These are phyloP conservation scores for Romanogobio albipinnatus DNA, from an alignment of 2,113 vertebrate species.

Conservation along the genomic window DNA sequence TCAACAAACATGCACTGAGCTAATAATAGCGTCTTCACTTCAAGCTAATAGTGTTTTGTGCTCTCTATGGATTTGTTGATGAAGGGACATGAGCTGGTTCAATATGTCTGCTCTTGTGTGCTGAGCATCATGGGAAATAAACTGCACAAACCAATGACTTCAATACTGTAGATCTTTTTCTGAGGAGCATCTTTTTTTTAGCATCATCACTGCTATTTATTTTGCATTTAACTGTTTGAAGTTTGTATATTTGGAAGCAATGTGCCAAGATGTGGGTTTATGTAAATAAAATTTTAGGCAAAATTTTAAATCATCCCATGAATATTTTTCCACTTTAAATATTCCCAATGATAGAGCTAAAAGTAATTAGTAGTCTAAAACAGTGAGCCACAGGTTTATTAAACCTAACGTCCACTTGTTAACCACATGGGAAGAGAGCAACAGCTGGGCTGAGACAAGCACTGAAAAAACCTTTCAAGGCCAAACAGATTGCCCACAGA, in stretches of 20 bases:
- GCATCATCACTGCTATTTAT: neutral
- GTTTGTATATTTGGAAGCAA: neutral
- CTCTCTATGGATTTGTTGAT: slow-evolving; percentile 34
- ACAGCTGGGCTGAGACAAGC: slow-evolving; percentile 20
- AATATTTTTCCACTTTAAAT: neutral
- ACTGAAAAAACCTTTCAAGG: slow-evolving; percentile 1
- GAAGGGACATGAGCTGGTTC: neutral
- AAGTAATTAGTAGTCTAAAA: slow-evolving; percentile 4
- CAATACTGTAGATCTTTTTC: neutral
- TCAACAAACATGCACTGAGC: slow-evolving; percentile 6
- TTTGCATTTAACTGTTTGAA: neutral
- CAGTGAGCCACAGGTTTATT: neutral
- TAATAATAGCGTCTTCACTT: slow-evolving; percentile 21
- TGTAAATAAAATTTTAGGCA: neutral
- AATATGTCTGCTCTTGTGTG: slow-evolving; percentile 11
- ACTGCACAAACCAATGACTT: slow-evolving; percentile 11
- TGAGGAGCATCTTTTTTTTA: neutral
- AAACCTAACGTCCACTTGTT: slow-evolving; percentile 24
- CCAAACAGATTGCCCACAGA: slow-evolving; percentile 28
- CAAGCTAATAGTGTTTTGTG: slow-evolving; percentile 17
- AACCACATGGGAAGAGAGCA: slow-evolving; percentile 16
- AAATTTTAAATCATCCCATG: neutral
- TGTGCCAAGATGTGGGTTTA: neutral
- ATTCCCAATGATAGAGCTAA: neutral
- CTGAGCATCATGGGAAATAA: slow-evolving; percentile 37